Evolutionary conservation across 1,140 invertebrate genomes (phyloP).

Genomic region (Frieseomelitta varia): DNA sequence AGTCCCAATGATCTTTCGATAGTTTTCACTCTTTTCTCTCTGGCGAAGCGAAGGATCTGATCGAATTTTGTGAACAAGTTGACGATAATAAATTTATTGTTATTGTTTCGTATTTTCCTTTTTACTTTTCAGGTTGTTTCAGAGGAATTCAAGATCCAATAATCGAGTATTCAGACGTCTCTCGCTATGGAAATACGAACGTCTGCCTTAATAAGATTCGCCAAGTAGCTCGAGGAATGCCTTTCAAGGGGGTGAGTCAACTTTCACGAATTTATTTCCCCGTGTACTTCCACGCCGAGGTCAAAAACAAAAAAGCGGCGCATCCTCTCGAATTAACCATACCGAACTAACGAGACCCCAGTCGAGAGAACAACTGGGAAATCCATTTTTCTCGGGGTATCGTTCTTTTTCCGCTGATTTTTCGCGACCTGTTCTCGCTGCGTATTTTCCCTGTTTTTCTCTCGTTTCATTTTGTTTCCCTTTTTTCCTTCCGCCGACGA

Average conservation of each 20-base stretch:
- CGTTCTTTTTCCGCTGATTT: background rate
- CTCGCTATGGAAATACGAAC: constrained; percentile 17
- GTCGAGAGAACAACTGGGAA: background rate
- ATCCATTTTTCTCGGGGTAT: background rate
- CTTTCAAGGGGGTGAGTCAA: constrained; percentile 12
- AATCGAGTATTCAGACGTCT: background rate
- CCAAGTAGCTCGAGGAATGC: background rate
- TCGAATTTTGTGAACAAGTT: background rate
- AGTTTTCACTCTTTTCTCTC: background rate
- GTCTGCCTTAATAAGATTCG: constrained; percentile 4
- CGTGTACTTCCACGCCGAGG: background rate
- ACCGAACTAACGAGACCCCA: constrained; percentile 10
- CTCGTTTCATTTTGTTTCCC: background rate
- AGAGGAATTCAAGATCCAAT: background rate
- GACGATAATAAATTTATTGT: too few species aligned
- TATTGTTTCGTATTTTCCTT: too few species aligned
- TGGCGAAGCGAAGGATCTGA: background rate
- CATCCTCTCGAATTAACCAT: constrained; percentile 7
- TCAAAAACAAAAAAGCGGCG: background rate
- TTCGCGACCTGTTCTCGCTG: background rate
- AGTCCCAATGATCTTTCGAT: too few species aligned
- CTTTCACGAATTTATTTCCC: constrained; percentile 9
- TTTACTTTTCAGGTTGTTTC: too few species aligned
- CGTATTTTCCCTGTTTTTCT: background rate
- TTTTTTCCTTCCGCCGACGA: too few species aligned